Conservation (phyloP, 2,113 vertebrate genomes). For the Gymnogyps californianus region DNA sequence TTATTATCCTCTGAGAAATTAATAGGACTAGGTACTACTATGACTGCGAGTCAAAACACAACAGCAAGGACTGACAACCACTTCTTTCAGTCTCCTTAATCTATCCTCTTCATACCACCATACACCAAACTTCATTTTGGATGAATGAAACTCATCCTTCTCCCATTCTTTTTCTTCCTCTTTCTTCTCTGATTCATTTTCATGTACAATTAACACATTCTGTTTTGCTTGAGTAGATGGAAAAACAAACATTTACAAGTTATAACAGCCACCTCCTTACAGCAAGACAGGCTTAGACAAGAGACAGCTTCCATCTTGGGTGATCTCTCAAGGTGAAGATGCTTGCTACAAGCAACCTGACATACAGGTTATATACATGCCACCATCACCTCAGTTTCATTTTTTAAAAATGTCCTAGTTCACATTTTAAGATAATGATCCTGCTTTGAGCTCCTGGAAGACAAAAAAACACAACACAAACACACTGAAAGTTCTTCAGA, state of each 20-base stretch:
- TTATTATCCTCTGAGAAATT: neutral
- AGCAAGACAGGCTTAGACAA: neutral
- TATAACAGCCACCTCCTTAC: neutral
- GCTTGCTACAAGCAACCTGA: neutral
- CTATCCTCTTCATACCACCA: neutral
- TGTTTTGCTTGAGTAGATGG: neutral
- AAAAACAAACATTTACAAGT: neutral
- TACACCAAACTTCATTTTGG: neutral
- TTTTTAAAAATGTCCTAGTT: neutral
- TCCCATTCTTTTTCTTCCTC: neutral
- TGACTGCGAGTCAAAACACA: neutral
- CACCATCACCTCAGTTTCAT: neutral
- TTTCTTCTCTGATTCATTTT: neutral
- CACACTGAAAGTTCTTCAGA: neutral
- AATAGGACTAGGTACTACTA: neutral
- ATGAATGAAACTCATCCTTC: neutral
- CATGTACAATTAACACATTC: neutral
- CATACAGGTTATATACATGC: neutral
- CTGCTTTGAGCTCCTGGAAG: neutral
- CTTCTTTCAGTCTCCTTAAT: neutral
- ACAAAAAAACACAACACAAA: neutral
- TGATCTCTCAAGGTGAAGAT: neutral
- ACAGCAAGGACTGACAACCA: neutral
- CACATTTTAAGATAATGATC: neutral
- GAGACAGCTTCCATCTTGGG: neutral